Conservation (phyloP, 2,797 vertebrate genomes). For the Acridotheres tristis region DNA sequence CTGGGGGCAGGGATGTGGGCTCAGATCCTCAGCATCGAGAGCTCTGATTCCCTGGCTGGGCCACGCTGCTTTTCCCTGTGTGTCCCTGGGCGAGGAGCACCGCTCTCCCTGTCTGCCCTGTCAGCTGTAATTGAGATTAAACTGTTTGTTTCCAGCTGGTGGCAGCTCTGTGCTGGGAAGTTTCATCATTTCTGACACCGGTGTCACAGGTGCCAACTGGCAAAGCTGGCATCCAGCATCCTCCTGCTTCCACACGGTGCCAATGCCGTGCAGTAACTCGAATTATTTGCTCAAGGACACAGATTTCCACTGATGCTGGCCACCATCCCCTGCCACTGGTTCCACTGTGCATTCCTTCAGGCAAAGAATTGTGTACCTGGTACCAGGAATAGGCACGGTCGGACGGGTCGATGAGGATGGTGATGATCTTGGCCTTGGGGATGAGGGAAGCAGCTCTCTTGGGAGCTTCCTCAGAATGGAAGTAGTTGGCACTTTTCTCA, state of each 20-base stretch:
- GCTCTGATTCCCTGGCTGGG: neutral
- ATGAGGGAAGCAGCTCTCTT: slow-evolving; percentile 87
- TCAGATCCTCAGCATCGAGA: neutral
- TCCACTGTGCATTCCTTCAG: rapidly evolving
- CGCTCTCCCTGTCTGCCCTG: neutral
- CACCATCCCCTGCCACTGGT: neutral
- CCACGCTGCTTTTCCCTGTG: neutral
- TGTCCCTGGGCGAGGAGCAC: neutral
- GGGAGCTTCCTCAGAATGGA: slow-evolving; percentile 93
- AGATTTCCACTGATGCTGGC: neutral
- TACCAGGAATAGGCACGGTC: slow-evolving; percentile 98
- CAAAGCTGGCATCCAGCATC: neutral
- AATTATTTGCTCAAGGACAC: neutral
- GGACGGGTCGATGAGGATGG: slow-evolving; percentile 91
- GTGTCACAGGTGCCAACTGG: slow-evolving; percentile 26
- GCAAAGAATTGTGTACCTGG: slow-evolving; percentile 79
- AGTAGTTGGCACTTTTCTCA: slow-evolving; percentile 97
- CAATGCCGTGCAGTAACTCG: neutral
- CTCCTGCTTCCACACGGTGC: neutral
- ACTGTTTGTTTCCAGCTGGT: slow-evolving; percentile 21
- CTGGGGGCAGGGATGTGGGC: neutral
- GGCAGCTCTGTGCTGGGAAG: slow-evolving; percentile 4
- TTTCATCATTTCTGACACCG: slow-evolving; percentile 16
- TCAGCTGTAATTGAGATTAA: slow-evolving; percentile 45
- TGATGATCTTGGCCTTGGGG: slow-evolving; percentile 96